Conservation (phyloP, 2,797 vertebrate genomes). For the Schizothorax lantsangensis region DNA sequence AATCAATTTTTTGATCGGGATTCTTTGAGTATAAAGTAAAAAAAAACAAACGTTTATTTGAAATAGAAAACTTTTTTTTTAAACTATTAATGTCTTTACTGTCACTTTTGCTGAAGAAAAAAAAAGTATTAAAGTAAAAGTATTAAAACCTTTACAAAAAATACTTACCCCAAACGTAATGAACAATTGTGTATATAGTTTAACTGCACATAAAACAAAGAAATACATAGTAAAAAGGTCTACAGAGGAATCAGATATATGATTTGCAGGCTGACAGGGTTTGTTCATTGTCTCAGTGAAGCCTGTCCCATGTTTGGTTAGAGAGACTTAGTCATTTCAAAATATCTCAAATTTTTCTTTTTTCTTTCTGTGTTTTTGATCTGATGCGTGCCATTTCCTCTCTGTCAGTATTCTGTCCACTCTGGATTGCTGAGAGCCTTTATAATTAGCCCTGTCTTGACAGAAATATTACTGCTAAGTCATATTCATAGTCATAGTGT, state of each 20-base stretch:
- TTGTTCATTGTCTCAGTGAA: not conserved
- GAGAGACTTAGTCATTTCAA: not conserved
- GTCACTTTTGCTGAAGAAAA: too few relatives aligned
- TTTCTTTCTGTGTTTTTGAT: not conserved
- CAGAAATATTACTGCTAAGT: constrained; percentile 22
- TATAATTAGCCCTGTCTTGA: constrained; percentile 22
- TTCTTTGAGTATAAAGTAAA: too few relatives aligned
- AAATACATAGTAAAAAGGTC: not conserved
- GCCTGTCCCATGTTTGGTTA: not conserved
- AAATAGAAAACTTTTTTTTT: too few relatives aligned
- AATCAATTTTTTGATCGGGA: too few relatives aligned
- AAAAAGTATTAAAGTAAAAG: too few relatives aligned
- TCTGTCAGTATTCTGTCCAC: not conserved
- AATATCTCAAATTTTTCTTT: not conserved
- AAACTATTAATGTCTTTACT: too few relatives aligned
- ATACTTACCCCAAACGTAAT: too few relatives aligned
- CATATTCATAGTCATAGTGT: not conserved
- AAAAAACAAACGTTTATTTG: too few relatives aligned
- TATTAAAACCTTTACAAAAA: too few relatives aligned
- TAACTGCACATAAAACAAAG: not conserved
- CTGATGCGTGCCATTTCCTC: not conserved
- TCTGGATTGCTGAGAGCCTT: not conserved
- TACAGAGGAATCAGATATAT: not conserved
- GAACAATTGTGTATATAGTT: too few relatives aligned
- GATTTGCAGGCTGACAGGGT: not conserved